Conservation (phyloP, 2,888 invertebrate genomes). For the Thelaira solivaga region DNA sequence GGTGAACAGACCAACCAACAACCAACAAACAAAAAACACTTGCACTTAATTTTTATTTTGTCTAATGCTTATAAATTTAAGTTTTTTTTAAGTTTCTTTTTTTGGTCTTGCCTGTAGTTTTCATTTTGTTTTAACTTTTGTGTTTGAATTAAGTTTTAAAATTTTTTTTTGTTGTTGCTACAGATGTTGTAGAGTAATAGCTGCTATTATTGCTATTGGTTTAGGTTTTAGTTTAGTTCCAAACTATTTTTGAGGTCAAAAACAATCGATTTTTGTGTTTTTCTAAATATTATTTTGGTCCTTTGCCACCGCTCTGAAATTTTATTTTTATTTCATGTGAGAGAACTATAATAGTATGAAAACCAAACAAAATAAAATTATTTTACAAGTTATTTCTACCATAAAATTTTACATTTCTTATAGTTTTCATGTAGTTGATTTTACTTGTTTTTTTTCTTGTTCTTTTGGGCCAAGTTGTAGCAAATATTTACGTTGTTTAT, state of each 20-base stretch:
- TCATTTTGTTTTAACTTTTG: background rate
- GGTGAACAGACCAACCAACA: too few species aligned
- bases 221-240: slow-evolving; percentile 8
- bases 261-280: slow-evolving; percentile 44
- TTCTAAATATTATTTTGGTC: background rate
- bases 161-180: background rate
- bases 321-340: too few species aligned
- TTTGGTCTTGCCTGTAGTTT: background rate
- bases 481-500: slow-evolving; percentile 25
- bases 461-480: slow-evolving; percentile 15
- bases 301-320: slow-evolving; percentile 17
- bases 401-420: slow-evolving; percentile 7
- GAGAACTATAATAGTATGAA: too few species aligned
- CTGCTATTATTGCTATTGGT: background rate
- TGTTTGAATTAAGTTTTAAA: background rate
- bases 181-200: background rate
- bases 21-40: too few species aligned
- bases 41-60: too few species aligned
- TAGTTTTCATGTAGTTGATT: background rate
- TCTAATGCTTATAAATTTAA: too few species aligned
- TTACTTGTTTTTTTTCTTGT: background rate
- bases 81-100: too few species aligned
- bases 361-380: background rate
- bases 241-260: slow-evolving; percentile 52
- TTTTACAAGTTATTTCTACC: slow-evolving; percentile 19